Conservation (phyloP, 1,140 invertebrate genomes). For the Cotesia typhae region DNA sequence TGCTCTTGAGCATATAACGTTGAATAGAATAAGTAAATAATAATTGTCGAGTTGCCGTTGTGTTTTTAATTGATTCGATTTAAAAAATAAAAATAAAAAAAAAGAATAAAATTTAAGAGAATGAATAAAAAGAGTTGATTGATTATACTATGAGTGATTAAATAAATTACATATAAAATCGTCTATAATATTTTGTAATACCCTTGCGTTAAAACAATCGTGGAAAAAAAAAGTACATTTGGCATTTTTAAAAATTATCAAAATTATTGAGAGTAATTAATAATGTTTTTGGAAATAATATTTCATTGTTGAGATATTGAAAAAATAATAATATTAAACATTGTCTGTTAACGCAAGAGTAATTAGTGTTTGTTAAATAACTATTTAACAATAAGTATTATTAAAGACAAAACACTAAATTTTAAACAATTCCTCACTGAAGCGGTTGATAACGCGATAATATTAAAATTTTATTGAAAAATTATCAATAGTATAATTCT, state of each 20-base stretch:
- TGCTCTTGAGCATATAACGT: conserved; percentile 57
- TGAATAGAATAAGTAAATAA: conserved; percentile 46
- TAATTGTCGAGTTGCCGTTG: conserved; percentile 55
- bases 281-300: conserved; percentile 10
- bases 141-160: conserved; percentile 23
- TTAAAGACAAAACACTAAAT: conserved; percentile 39
- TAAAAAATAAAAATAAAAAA: conserved; percentile 23
- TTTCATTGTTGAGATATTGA: conserved; percentile 17
- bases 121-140: conserved; percentile 2
- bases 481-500: conserved; percentile 61
- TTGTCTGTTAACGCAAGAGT: conserved; percentile 22
- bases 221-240: not conserved
- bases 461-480: conserved; percentile 40
- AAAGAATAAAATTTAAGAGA: conserved; percentile 11
- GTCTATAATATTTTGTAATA: conserved; percentile 21
- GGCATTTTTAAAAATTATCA: conserved; percentile 19
- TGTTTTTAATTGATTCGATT: conserved; percentile 48
- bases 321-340: not conserved
- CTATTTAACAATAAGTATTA: not conserved
- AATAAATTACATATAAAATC: conserved; percentile 25
- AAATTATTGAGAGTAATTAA: not conserved
- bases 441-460: conserved; percentile 40
- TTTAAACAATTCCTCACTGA: conserved; percentile 47
- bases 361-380: not conserved
- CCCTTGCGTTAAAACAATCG: conserved; percentile 26